phyloP scores from a whole-genome alignment of 2,888 invertebrate genomes.

The Masnerella sp. region DNA sequence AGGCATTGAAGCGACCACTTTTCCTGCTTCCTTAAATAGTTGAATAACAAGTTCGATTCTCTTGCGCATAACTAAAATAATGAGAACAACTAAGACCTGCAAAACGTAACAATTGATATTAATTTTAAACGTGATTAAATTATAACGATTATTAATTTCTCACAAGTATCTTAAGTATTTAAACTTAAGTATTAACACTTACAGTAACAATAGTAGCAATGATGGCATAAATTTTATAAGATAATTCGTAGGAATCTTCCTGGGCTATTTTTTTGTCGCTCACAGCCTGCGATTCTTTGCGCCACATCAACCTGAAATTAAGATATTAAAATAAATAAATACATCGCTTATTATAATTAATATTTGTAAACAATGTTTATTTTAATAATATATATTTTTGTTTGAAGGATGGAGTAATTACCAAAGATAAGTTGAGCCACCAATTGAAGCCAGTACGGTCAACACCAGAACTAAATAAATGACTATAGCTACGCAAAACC shows the following conservation, averaged over 20 bases:
- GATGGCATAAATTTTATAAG: constrained; percentile 81
- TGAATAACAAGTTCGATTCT: constrained; percentile 82
- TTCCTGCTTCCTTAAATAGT: constrained; percentile 83
- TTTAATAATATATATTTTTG: constrained; percentile 7
- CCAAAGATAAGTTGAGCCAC: constrained; percentile 82
- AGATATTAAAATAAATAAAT: background rate
- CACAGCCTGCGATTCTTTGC: constrained; percentile 71
- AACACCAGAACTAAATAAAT: constrained; percentile 82
- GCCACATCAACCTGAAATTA: constrained; percentile 77
- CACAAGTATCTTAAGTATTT: too few relatives aligned
- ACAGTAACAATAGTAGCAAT: constrained; percentile 81
- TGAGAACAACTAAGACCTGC: constrained; percentile 78
- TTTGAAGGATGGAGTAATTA: constrained; percentile 66
- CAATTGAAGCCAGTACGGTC: constrained; percentile 79
- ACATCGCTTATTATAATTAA: constrained; percentile 12
- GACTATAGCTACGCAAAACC: constrained; percentile 81
- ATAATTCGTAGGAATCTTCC: constrained; percentile 71
- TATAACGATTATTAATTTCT: too few relatives aligned
- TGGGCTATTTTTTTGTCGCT: constrained; percentile 60
- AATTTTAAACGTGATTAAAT: too few relatives aligned
- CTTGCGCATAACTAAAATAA: constrained; percentile 82
- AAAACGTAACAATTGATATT: constrained; percentile 15
- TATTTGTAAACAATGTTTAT: constrained; percentile 2
- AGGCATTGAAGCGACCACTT: constrained; percentile 82
- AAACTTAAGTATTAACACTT: constrained; percentile 46